Percentiles rank a stretch among this genome's conserved stretches.
Conservation (phyloP, 2,888 invertebrate species). For the Cheilosia variabilis region DNA sequence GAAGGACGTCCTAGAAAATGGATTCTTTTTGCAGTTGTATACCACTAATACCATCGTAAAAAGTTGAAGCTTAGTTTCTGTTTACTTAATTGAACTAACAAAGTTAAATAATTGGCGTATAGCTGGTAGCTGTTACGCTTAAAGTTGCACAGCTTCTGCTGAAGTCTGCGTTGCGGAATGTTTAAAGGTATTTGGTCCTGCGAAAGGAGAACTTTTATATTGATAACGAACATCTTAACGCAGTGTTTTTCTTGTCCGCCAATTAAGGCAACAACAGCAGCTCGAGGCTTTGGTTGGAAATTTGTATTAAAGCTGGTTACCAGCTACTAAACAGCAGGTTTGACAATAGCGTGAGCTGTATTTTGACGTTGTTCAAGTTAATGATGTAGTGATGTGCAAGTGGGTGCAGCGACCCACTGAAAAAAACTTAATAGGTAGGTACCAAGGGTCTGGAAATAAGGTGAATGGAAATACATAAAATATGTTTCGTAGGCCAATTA, state of each 20-base stretch:
- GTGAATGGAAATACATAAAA: no score
- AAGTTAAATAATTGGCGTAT: constrained; percentile 57
- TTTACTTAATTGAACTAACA: constrained; percentile 55
- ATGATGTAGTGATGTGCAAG: no score
- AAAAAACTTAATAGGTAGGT: no score
- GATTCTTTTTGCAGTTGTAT: constrained; percentile 29
- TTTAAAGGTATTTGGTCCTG: constrained; percentile 7
- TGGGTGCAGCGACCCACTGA: no score
- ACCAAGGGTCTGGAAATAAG: no score
- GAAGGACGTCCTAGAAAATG: constrained; percentile 63
- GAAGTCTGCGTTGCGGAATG: not conserved
- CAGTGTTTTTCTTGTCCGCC: not conserved
- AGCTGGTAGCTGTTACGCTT: constrained; percentile 17
- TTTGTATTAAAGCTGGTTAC: no score
- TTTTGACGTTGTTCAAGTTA: no score
- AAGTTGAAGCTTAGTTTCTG: constrained; percentile 37
- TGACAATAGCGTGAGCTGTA: no score
- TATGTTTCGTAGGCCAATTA: no score
- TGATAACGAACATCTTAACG: not conserved
- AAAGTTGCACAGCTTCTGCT: constrained; percentile 15
- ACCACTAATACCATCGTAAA: constrained; percentile 39
- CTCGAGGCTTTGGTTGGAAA: no score
- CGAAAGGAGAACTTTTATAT: not conserved
- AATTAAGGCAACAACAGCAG: constrained; percentile 12
- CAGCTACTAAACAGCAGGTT: no score